phyloP scores from a whole-genome alignment of 1,140 invertebrate genomes.

The Popillia japonica region DNA sequence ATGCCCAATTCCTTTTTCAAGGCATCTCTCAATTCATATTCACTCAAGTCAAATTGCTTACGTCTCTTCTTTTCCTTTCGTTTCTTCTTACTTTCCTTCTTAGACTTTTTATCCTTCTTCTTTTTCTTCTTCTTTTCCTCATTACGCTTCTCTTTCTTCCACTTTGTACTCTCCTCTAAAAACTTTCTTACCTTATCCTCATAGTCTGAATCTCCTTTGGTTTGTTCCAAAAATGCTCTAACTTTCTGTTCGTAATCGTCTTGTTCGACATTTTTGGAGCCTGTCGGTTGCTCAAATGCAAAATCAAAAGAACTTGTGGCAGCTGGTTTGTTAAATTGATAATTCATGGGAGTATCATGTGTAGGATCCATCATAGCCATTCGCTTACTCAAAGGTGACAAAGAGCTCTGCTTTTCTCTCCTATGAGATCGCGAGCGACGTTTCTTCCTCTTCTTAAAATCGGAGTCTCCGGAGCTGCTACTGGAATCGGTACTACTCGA shows the following conservation, averaged over 20 bases:
- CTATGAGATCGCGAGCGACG: slow-evolving; percentile 64
- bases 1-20: slow-evolving; percentile 66
- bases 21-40: slow-evolving; percentile 72
- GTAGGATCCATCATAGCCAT: slow-evolving; percentile 73
- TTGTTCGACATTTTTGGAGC: slow-evolving; percentile 60
- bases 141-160: slow-evolving; percentile 77
- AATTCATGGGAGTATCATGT: slow-evolving; percentile 65
- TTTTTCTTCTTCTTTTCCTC: slow-evolving; percentile 75
- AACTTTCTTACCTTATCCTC: slow-evolving; percentile 84
- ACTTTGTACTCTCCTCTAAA: slow-evolving; percentile 79
- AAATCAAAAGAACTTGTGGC: slow-evolving; percentile 58
- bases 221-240: slow-evolving; percentile 78
- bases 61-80: slow-evolving; percentile 72
- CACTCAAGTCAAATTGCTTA: slow-evolving; percentile 66
- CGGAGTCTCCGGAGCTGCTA: slow-evolving; percentile 69
- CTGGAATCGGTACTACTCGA: slow-evolving; percentile 69
- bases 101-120: slow-evolving; percentile 74
- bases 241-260: slow-evolving; percentile 76
- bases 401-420: slow-evolving; percentile 74
- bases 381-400: slow-evolving; percentile 81
- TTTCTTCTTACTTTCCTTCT: slow-evolving; percentile 71
- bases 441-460: slow-evolving; percentile 69
- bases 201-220: slow-evolving; percentile 83
- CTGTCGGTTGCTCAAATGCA: slow-evolving; percentile 57
- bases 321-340: slow-evolving; percentile 65